A percentile compares a stretch with the other conserved stretches of the same genome.
These are phyloP conservation scores for Ciona savignyi DNA, from an alignment of 23 tunicate species.

Conservation along the genomic window DNA sequence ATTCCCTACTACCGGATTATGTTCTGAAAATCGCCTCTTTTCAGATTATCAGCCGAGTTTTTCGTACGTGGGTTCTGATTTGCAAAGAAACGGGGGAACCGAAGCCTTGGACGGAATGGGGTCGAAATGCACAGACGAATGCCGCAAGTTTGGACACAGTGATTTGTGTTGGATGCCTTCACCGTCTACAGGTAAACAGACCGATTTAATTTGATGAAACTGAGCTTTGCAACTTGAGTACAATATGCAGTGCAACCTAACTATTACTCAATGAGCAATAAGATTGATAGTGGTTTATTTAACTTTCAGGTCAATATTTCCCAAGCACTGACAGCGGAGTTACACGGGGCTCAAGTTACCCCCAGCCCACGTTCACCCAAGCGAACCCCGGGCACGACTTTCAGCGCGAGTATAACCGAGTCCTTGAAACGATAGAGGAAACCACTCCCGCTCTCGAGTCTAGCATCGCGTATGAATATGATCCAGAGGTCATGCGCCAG, in stretches of 20 bases:
- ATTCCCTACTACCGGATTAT: too few relatives aligned
- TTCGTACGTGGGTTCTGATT: not conserved
- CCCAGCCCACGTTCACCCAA: conserved; percentile 1
- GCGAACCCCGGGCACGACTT: not conserved
- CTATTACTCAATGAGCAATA: too few relatives aligned
- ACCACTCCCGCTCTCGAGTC: conserved; percentile 8
- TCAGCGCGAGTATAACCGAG: conserved; percentile 25
- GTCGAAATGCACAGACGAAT: conserved; percentile 31
- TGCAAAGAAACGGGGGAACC: not conserved
- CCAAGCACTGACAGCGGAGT: not conserved
- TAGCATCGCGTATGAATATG: conserved; percentile 12
- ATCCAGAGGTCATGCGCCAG: conserved; percentile 16
- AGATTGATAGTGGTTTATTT: too few relatives aligned
- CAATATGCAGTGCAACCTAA: too few relatives aligned
- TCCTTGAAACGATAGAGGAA: conserved; percentile 21
- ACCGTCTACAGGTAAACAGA: conserved; percentile 10
- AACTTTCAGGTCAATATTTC: not conserved
- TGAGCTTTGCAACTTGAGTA: too few relatives aligned
- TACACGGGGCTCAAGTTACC: not conserved
- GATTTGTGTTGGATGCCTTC: conserved; percentile 71
- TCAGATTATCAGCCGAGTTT: not conserved
- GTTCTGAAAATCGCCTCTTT: not conserved
- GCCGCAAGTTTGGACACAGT: conserved; percentile 40
- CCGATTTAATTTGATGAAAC: too few relatives aligned
- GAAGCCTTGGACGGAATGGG: not conserved